Base-by-base conservation (phyloP, 2,797 vertebrate genomes). In the Taenioides sp. region DNA sequence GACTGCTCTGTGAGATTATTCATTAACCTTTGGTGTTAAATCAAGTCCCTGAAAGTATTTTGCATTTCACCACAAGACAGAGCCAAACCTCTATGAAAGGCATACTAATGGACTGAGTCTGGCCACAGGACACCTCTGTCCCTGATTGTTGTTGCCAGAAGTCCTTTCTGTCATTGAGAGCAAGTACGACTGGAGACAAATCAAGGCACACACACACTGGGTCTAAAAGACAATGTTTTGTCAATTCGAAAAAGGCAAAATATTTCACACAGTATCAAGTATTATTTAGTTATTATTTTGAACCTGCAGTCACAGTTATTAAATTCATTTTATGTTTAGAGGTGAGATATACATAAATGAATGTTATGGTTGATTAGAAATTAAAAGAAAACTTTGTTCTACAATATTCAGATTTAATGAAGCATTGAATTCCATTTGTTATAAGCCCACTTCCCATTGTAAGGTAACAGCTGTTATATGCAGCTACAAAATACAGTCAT, bases 101-200 rank as follows among this genome's bases (percentile, higher is more conserved):
- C 65, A 67, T 73, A 17, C 23, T 69, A 75, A 77, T 80, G 34
- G 58, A 75, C 78, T 71, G 20, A 70, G 78, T 78, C 75, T 71
- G 17, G 74, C 75, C 72, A 74, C 62, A 76, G 61, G 69, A 67
- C 55, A 72, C 2, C 1, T 81, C 70, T 74, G 73, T 80, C 69
- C 77, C 77, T 27, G 2, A 75, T 71, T 67, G 67, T 52, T 3
- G 5, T 65, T 73, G 72, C 67, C 75, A 58, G 43, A 0, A 18
- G 77, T 52, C 16, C 58, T 70, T 67, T 74, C 54, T 74, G 75
- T 80, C 82, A 75, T 22, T 72, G 72, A 70, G 52, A 23, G 71
- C 70, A 73, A 60, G 68, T 71, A 65, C n/a, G 67, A 62, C 74
- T 62, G 28, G 43, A 62, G 37, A 69, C 37, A 78, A 63, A 65